These are phyloP conservation scores for Psittacula echo DNA, from an alignment of 2,797 vertebrate species.

Conservation along the genomic window DNA sequence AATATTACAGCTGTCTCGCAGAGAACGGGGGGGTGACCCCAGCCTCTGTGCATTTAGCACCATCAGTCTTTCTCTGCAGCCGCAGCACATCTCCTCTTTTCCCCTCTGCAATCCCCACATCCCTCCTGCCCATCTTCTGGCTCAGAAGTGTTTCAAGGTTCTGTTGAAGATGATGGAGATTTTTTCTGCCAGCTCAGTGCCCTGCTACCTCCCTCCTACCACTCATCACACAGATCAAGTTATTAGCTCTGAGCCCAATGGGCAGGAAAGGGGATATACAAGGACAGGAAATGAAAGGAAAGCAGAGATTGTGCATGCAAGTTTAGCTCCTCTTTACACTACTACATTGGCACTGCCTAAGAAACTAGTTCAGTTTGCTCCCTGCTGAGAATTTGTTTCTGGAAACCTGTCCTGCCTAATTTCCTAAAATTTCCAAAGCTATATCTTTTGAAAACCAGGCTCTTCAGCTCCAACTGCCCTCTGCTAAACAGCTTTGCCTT, in stretches of 20 bases:
- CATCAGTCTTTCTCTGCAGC: background rate
- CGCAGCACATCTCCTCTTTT: background rate
- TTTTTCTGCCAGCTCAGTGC: constrained; percentile 25
- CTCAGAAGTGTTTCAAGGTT: background rate
- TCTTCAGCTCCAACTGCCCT: background rate
- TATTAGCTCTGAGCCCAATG: background rate
- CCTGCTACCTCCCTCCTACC: constrained; percentile 2
- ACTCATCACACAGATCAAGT: background rate
- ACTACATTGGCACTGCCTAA: background rate
- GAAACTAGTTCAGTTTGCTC: constrained; percentile 22
- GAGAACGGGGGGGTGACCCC: background rate
- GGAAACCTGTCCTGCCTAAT: constrained; percentile 54
- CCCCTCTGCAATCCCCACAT: background rate
- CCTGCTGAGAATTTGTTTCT: constrained; percentile 36
- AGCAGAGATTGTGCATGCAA: background rate
- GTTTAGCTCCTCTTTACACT: constrained; percentile 7
- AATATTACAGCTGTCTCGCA: background rate
- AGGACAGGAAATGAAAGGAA: constrained; percentile 31
- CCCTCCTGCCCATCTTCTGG: background rate
- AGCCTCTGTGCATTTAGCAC: background rate
- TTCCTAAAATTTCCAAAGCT: constrained; percentile 28
- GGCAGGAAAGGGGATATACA: background rate
- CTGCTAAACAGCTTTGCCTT: background rate
- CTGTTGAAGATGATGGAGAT: background rate
- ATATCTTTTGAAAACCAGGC: background rate